Conservation (phyloP, 2,113 vertebrate genomes). For the Oncorhynchus clarkii region DNA sequence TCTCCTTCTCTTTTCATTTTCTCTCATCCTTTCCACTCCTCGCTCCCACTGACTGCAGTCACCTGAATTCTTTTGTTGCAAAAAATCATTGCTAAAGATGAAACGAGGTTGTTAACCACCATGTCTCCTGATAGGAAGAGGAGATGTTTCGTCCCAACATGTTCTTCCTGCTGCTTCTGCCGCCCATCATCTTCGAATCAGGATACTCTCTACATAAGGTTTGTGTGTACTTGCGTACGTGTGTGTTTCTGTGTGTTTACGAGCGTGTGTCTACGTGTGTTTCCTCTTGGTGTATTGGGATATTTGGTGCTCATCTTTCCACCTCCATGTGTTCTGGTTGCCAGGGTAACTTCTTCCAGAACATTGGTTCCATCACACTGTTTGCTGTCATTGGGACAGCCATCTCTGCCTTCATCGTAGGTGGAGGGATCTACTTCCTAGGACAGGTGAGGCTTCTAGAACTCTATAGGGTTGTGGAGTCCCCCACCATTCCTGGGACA, state of each 20-base stretch:
- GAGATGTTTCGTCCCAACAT: constrained; percentile 99
- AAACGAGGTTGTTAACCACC: too few species aligned
- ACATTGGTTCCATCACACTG: constrained; percentile 96
- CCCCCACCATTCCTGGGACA: constrained; percentile 81
- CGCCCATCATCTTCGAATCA: constrained; percentile 98
- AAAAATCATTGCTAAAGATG: too few species aligned
- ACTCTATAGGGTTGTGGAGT: not conserved
- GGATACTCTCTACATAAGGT: constrained; percentile 97
- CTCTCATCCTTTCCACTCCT: too few species aligned
- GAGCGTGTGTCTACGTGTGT: not conserved
- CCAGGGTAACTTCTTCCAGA: constrained; percentile 99
- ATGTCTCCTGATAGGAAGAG: constrained; percentile 83
- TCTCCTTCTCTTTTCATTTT: not conserved
- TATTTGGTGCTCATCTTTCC: not conserved
- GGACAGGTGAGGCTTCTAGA: constrained; percentile 82
- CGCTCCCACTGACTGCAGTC: too few species aligned
- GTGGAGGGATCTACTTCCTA: constrained; percentile 96
- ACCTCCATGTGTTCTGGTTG: not conserved
- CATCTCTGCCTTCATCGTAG: constrained; percentile 97
- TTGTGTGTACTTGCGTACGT: not conserved
- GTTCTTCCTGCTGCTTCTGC: constrained; percentile 97
- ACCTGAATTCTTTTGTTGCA: too few species aligned
- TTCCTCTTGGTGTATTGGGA: not conserved
- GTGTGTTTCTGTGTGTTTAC: not conserved
- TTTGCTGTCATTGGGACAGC: constrained; percentile 97